Percentiles rank a stretch among this genome's conserved stretches.
Conservation (phyloP, 2,797 vertebrate genomes). For the Periparus ater region DNA sequence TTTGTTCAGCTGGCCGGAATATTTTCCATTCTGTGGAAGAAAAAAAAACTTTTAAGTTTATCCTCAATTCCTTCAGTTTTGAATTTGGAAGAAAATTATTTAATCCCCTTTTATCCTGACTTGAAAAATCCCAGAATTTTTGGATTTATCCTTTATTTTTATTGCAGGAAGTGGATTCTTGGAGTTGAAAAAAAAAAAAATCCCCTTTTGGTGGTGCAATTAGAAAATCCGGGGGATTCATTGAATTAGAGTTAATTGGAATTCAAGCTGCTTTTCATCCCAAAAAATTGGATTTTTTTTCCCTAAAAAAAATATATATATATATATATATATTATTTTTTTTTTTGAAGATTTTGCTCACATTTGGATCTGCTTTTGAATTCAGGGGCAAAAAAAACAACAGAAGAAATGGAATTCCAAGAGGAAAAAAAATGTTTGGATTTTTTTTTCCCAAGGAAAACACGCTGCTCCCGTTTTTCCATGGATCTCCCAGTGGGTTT, state of each 20-base stretch:
- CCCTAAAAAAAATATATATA: background rate
- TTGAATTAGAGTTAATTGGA: background rate
- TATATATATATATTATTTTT: too few species aligned
- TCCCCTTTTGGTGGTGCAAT: accelerated
- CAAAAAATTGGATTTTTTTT: background rate
- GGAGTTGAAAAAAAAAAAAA: background rate
- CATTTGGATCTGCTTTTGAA: background rate
- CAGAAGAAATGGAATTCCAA: background rate
- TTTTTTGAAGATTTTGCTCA: background rate
- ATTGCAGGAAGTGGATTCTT: background rate
- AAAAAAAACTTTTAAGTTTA: background rate
- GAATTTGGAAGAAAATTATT: background rate
- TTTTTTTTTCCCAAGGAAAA: background rate
- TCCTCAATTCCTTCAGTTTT: accelerated
- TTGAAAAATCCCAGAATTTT: background rate
- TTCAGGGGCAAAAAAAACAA: background rate
- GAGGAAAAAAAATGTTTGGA: accelerated
- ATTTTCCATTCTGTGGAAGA: background rate
- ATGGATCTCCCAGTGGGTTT: background rate
- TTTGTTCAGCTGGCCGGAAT: background rate
- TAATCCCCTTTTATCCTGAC: background rate
- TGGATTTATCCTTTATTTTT: background rate
- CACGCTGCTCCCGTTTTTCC: accelerated
- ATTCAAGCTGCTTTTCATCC: background rate
- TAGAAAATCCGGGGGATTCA: accelerated